These are phyloP conservation scores for Bos javanicus DNA, from an alignment of 2,113 vertebrate genomes.

Conservation along the genomic window DNA sequence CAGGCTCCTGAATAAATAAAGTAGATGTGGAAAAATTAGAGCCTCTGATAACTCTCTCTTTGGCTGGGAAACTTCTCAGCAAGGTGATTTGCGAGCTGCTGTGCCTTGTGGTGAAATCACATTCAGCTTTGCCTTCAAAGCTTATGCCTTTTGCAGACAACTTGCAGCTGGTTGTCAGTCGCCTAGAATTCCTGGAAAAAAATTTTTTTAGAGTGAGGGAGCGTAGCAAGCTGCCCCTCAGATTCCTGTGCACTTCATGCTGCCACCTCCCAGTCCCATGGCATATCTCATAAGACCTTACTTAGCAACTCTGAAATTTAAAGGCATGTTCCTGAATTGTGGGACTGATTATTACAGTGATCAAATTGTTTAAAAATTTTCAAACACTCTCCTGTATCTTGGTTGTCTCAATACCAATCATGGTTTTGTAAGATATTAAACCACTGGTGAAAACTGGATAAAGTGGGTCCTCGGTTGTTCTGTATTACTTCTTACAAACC, in stretches of 20 bases:
- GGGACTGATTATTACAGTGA: not conserved
- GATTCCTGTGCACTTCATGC: not conserved
- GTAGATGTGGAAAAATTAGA: not conserved
- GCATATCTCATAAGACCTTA: not conserved
- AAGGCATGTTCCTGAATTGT: not conserved
- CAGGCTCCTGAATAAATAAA: conserved; percentile 10
- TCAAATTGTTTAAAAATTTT: not conserved
- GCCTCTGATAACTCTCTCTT: not conserved
- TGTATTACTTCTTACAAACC: not conserved
- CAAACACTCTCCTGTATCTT: not conserved
- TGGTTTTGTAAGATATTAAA: conserved; percentile 27
- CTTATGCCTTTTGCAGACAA: conserved; percentile 88
- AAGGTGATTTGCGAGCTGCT: not conserved
- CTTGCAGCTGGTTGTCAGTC: conserved; percentile 88
- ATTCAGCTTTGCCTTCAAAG: conserved; percentile 89
- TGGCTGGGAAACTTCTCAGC: not conserved
- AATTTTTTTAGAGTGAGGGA: conserved; percentile 51
- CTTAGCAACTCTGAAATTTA: not conserved
- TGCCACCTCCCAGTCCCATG: not conserved
- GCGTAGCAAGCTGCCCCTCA: not conserved
- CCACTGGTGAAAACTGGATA: not conserved
- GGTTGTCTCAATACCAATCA: not conserved
- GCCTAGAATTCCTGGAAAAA: conserved; percentile 91
- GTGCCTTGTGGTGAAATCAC: conserved; percentile 72
- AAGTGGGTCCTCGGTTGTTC: not conserved